Percentiles rank a stretch among this genome's conserved stretches.
phyloP scores from a whole-genome alignment of 1,140 invertebrate genomes.

The Melanaphis sacchari region DNA sequence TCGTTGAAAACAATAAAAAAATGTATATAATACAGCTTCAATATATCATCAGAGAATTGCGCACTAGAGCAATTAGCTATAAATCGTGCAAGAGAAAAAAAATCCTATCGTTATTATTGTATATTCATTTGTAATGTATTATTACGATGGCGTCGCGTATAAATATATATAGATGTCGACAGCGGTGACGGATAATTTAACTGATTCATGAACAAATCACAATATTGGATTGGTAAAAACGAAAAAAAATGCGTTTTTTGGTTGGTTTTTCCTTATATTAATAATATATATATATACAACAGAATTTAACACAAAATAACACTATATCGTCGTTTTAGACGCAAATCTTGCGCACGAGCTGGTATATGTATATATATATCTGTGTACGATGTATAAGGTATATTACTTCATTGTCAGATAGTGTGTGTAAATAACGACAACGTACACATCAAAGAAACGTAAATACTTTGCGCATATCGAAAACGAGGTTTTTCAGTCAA shows the following conservation, averaged over 20 bases:
- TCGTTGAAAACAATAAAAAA: background rate
- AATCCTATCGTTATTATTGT: background rate
- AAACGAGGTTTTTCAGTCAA: background rate
- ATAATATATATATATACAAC: too few species aligned
- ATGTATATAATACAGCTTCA: background rate
- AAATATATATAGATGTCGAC: background rate
- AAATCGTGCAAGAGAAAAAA: background rate
- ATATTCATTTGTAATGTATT: conserved; percentile 10
- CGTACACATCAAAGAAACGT: background rate
- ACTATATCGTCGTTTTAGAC: background rate
- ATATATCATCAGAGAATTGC: background rate
- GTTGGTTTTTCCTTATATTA: too few species aligned
- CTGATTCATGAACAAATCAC: background rate
- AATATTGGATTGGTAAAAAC: background rate
- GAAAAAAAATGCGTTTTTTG: too few species aligned
- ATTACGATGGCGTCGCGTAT: background rate
- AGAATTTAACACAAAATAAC: too few species aligned
- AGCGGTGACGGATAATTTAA: background rate
- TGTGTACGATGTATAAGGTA: too few species aligned
- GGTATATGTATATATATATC: too few species aligned
- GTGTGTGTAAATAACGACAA: background rate
- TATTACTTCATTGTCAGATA: background rate
- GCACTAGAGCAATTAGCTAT: background rate
- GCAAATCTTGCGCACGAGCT: background rate
- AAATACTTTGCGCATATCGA: background rate